Evolutionary conservation across 2,113 vertebrate species (phyloP).

Genomic region (Illadopsis cleaveri): DNA sequence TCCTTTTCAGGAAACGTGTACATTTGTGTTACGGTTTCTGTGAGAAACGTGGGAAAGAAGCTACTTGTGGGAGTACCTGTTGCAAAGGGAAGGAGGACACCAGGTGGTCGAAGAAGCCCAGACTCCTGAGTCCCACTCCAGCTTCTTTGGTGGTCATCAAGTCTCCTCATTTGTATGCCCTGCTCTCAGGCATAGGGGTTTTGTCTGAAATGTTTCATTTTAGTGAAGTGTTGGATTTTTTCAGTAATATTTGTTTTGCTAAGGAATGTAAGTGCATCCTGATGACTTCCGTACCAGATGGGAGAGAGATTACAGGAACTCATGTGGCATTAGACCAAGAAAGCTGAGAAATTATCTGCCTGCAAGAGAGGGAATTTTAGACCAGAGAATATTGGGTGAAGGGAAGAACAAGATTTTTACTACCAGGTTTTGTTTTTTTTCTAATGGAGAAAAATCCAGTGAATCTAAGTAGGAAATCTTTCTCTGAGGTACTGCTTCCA

Average conservation of each 20-base stretch:
- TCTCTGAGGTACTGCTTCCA: not conserved
- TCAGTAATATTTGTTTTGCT: not conserved
- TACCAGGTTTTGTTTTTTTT: not conserved
- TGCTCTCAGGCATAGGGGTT: not conserved
- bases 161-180: not conserved
- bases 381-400: not conserved
- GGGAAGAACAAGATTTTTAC: not conserved
- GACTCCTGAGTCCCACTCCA: not conserved
- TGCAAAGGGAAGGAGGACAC: conserved; percentile 18
- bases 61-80: not conserved
- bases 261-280: not conserved
- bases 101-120: not conserved
- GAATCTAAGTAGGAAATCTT: not conserved
- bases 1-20: accelerated
- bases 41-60: not conserved
- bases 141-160: not conserved
- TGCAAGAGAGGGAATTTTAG: not conserved
- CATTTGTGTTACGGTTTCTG: not conserved
- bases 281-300: not conserved
- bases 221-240: not conserved
- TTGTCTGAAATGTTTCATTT: not conserved
- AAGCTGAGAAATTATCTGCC: not conserved
- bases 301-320: not conserved
- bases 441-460: not conserved
- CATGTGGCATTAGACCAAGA: not conserved